phyloP scores from a whole-genome alignment of 2,113 vertebrate genomes.

The Tenebrosternarchus preto region DNA sequence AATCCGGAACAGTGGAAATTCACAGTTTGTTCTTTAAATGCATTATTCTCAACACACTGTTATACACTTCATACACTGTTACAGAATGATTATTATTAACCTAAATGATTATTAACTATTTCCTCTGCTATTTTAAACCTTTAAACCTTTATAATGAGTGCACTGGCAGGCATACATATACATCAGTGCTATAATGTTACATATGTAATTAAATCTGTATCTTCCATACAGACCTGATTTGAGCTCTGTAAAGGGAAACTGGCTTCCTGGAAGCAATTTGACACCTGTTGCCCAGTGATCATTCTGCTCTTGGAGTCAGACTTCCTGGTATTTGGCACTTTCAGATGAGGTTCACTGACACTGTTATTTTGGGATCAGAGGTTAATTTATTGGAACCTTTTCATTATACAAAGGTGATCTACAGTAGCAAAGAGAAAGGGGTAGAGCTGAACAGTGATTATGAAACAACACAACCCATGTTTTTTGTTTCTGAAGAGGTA shows the following conservation, averaged over 20 bases:
- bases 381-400: neutral
- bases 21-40: neutral
- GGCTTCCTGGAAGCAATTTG: constrained; percentile 6
- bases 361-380: neutral
- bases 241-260: neutral
- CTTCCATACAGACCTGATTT: neutral
- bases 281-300: neutral
- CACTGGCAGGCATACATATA: neutral
- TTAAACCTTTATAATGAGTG: neutral
- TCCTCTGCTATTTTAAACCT: neutral
- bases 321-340: neutral
- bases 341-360: constrained; percentile 8
- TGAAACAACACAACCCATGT: neutral
- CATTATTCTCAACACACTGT: neutral
- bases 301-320: neutral
- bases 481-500: neutral
- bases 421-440: neutral
- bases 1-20: too few relatives aligned
- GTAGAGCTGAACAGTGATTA: neutral
- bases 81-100: neutral
- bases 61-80: neutral
- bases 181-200: neutral
- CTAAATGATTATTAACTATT: neutral
- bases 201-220: neutral
- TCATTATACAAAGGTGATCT: neutral